Conservation (phyloP, 2,113 vertebrate species). For the Python bivittatus region DNA sequence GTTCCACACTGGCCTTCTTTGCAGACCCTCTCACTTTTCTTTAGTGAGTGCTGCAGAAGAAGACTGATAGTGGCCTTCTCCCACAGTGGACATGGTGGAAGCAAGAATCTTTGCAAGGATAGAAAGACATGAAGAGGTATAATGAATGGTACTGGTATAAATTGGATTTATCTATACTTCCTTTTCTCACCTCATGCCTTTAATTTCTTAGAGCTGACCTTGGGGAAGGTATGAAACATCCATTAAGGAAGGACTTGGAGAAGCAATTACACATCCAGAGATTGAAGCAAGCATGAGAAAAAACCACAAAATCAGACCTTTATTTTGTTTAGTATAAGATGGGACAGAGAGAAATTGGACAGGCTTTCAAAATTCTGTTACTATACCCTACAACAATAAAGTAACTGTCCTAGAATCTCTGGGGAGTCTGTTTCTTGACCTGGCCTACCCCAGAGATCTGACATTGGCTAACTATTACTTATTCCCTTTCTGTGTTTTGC, state of each 20-base stretch:
- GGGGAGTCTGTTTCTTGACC: not conserved
- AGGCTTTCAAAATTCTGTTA: not conserved
- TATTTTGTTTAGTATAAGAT: not conserved
- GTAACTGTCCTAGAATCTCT: not conserved
- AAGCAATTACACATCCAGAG: not conserved
- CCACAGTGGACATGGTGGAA: not conserved
- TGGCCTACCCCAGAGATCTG: not conserved
- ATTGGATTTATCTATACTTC: not conserved
- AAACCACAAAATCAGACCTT: not conserved
- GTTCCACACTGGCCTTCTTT: not conserved
- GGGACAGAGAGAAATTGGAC: not conserved
- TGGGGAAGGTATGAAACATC: not conserved
- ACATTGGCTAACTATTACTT: not conserved
- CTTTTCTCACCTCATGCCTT: not conserved
- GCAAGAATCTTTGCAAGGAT: not conserved
- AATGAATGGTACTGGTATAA: not conserved
- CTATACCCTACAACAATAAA: not conserved
- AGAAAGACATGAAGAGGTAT: not conserved
- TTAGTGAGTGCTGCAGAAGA: not conserved
- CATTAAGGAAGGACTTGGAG: not conserved
- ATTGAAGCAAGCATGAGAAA: not conserved
- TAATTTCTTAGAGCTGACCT: not conserved
- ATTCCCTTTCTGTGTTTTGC: not conserved
- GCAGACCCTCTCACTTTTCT: not conserved
- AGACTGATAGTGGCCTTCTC: not conserved